Evolutionary conservation across 2,797 vertebrate genomes (phyloP).

Genomic region (Pseudomugil gertrudae): DNA sequence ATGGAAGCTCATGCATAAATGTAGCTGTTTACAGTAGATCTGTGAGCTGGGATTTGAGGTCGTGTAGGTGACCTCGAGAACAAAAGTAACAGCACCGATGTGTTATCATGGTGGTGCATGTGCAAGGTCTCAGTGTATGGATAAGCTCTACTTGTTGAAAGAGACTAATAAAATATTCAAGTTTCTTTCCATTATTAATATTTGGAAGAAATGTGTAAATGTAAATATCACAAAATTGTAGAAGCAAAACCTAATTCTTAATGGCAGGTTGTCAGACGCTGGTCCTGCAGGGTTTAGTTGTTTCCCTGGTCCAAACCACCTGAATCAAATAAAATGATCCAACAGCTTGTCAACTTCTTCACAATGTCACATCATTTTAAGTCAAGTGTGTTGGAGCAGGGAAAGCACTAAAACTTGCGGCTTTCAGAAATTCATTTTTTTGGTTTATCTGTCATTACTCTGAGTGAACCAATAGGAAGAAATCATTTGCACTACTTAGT

Average conservation of each 20-base stretch:
- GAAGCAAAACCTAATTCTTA: not conserved
- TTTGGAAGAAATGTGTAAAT: conserved; percentile 35
- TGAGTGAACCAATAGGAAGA: not conserved
- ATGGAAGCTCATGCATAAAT: conserved; percentile 28
- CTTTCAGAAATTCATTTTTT: too few species aligned
- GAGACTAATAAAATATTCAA: conserved; percentile 47
- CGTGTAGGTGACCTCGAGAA: not conserved
- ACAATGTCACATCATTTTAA: too few species aligned
- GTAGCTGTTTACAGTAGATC: not conserved
- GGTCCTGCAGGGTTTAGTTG: too few species aligned
- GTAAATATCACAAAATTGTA: not conserved
- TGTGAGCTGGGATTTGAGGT: conserved; percentile 11
- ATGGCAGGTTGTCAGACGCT: too few species aligned
- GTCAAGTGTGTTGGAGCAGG: too few species aligned
- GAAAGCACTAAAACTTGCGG: too few species aligned
- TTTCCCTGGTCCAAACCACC: too few species aligned
- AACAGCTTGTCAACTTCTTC: too few species aligned
- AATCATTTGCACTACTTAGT: not conserved
- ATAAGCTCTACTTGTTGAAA: conserved; percentile 18
- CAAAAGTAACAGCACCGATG: conserved; percentile 38
- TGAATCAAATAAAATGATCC: too few species aligned
- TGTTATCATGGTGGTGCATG: conserved; percentile 32
- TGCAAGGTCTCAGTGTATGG: conserved; percentile 4
- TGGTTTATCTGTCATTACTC: too few species aligned
- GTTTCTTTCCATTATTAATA: not conserved